Percentiles rank a stretch among this genome's conserved stretches.
These are phyloP conservation scores for Chaetodon trifasciatus DNA, from an alignment of 2,797 vertebrate genomes.

Conservation along the genomic window DNA sequence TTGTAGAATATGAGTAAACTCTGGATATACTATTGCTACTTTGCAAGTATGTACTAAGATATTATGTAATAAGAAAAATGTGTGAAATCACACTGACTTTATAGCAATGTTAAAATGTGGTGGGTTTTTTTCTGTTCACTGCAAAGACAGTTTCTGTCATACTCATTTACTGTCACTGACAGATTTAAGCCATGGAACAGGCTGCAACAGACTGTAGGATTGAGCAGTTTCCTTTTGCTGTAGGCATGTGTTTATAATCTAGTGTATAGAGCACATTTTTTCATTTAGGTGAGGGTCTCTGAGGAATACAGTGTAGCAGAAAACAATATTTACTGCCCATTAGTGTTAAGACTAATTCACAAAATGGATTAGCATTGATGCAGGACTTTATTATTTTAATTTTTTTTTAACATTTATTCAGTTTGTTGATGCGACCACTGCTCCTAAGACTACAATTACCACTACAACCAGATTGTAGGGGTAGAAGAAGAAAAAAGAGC, in stretches of 20 bases:
- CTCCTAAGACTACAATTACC: neutral
- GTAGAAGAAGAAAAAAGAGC: neutral
- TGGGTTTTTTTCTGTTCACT: neutral
- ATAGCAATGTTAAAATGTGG: neutral
- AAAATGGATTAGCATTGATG: neutral
- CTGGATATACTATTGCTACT: neutral
- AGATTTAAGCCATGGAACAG: neutral
- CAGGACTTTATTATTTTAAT: neutral
- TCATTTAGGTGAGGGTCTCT: neutral
- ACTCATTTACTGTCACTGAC: neutral
- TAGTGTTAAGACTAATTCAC: too few relatives aligned
- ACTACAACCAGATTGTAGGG: neutral
- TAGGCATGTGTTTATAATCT: neutral
- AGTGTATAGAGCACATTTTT: neutral
- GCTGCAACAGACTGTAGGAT: neutral
- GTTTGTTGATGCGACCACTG: neutral
- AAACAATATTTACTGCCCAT: neutral
- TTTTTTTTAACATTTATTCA: neutral
- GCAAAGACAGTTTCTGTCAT: neutral
- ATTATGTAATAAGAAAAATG: constrained; percentile 6
- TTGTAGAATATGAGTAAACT: constrained; percentile 9
- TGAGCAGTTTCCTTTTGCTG: neutral
- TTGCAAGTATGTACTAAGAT: neutral
- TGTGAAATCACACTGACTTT: neutral
- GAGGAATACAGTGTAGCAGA: neutral